These are phyloP conservation scores for Meandrusa payeni DNA, from an alignment of 2,888 invertebrate genomes.

Conservation along the genomic window DNA sequence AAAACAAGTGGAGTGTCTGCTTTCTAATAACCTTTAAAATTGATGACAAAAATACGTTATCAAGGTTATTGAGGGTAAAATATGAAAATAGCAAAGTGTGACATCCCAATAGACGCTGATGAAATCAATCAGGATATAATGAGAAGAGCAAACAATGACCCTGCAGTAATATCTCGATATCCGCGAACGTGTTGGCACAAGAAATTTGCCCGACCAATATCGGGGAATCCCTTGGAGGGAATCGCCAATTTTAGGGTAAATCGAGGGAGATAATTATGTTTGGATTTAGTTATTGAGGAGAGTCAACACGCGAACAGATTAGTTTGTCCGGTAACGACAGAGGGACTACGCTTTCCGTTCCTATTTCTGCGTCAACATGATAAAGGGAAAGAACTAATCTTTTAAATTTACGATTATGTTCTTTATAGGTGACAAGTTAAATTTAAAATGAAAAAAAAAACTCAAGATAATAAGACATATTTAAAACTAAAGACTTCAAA, in stretches of 20 bases:
- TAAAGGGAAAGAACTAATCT: no score
- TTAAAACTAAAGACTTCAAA: no score
- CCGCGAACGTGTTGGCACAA: constrained; percentile 68
- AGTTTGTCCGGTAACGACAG: constrained; percentile 33
- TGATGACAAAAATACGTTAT: neutral
- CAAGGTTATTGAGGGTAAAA: constrained; percentile 2
- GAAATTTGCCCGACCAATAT: constrained; percentile 73
- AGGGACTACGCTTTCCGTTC: constrained; percentile 3
- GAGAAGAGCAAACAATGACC: constrained; percentile 77
- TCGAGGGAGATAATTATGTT: constrained; percentile 79
- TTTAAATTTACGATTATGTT: no score
- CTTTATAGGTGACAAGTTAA: no score
- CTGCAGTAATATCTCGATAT: constrained; percentile 61
- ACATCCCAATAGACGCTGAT: constrained; percentile 38
- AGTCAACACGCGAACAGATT: constrained; percentile 69
- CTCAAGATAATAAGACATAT: no score
- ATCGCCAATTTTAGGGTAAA: constrained; percentile 75
- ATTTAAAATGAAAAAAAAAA: no score
- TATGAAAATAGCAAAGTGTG: constrained; percentile 10
- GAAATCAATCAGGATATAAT: constrained; percentile 75
- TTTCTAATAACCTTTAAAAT: no score
- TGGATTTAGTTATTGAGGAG: constrained; percentile 76
- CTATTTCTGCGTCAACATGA: constrained; percentile 7
- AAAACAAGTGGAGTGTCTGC: no score
- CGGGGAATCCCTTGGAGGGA: constrained; percentile 62